Conservation (phyloP, 2,888 invertebrate genomes). For the Mesorhabditis spiculigera region DNA sequence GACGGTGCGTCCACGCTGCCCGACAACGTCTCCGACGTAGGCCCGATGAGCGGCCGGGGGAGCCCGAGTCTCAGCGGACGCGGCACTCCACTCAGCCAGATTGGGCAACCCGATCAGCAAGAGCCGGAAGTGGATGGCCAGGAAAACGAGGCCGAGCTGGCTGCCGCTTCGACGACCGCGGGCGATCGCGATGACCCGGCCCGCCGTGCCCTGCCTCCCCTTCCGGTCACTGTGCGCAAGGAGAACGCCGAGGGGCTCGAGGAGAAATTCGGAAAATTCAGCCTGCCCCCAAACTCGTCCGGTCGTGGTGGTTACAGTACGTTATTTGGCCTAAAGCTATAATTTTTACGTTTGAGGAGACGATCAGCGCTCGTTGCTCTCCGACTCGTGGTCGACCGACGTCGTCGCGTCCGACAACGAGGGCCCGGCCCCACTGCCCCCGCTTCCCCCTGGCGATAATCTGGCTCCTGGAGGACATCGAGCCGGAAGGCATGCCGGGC, state of each 20-base stretch:
- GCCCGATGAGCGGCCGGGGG: slow-evolving; percentile 65
- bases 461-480: slow-evolving; percentile 9
- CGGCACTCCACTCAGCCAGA: slow-evolving; percentile 78
- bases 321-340: neutral
- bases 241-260: slow-evolving; percentile 90
- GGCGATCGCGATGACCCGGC: slow-evolving; percentile 21
- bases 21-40: slow-evolving; percentile 91
- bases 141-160: slow-evolving; percentile 16
- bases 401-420: slow-evolving; percentile 94
- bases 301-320: slow-evolving; percentile 15
- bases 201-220: slow-evolving; percentile 23
- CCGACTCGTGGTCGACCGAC: slow-evolving; percentile 98
- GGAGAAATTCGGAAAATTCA: slow-evolving; percentile 97
- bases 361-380: slow-evolving; percentile 92
- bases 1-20: slow-evolving; percentile 46
- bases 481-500: slow-evolving; percentile 1
- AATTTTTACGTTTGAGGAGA: slow-evolving; percentile 69
- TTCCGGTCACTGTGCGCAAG: slow-evolving; percentile 63
- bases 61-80: slow-evolving; percentile 65
- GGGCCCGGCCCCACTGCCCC: slow-evolving; percentile 39
- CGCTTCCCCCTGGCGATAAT: slow-evolving; percentile 9
- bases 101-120: slow-evolving; percentile 10
- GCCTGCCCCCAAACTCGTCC: slow-evolving; percentile 71
- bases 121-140: slow-evolving; percentile 15
- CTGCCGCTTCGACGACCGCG: slow-evolving; percentile 20